phyloP scores from a whole-genome alignment of 2,113 vertebrate species.

The Siphamia tubifer region DNA sequence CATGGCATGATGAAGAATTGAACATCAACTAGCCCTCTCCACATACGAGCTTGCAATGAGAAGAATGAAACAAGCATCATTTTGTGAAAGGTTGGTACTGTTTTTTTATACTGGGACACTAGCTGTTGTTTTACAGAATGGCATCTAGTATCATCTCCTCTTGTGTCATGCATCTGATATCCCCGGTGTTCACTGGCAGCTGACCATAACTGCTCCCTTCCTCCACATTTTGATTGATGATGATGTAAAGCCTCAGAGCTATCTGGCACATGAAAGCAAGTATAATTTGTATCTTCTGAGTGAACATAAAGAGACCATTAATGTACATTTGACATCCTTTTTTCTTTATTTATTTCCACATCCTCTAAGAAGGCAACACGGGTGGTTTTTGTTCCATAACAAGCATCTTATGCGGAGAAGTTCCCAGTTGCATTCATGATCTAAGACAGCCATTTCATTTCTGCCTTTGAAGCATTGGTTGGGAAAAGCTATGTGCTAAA shows the following conservation, averaged over 20 bases:
- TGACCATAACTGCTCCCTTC: constrained; percentile 13
- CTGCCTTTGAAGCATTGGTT: background rate
- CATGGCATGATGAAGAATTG: background rate
- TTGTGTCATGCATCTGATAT: constrained; percentile 44
- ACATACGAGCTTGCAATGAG: background rate
- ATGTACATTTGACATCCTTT: background rate
- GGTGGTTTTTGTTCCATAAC: background rate
- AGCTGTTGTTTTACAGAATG: constrained; percentile 32
- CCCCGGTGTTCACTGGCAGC: constrained; percentile 45
- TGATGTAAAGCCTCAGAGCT: constrained; percentile 3
- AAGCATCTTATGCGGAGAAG: background rate
- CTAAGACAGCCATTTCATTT: background rate
- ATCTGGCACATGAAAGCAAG: background rate
- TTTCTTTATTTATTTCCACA: background rate
- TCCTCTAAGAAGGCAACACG: background rate
- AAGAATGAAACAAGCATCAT: constrained; percentile 1
- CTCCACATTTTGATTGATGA: constrained; percentile 1
- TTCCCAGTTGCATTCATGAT: background rate
- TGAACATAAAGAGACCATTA: background rate
- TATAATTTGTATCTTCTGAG: background rate
- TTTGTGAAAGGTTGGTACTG: background rate
- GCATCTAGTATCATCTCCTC: constrained; percentile 38
- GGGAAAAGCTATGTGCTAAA: constrained; percentile 1
- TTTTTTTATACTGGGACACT: constrained; percentile 5
- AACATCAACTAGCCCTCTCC: background rate